Base-by-base conservation (phyloP, 1,140 invertebrate genomes). In the Anastrepha ludens region DNA sequence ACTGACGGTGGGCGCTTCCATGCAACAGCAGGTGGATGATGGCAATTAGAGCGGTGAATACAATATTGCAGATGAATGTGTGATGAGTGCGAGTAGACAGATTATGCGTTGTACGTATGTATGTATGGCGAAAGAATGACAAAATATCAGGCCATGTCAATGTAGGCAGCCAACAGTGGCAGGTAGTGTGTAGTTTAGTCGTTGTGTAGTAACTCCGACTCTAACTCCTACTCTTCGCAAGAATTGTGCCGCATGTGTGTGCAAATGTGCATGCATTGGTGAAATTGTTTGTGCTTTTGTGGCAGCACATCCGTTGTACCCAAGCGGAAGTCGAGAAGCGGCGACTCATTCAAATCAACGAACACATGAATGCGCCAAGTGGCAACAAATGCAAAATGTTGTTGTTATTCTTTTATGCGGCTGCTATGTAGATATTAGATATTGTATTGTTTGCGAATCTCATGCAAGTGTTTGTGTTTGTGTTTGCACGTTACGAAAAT, bases 1-100 rank as follows among this genome's bases (percentile, higher is more conserved):
- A 11, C 17, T 13, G 20, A 64, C 4, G n/a, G 17, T 20, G 62
- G 62, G n/a, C 20, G 20, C 20, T 67, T 41, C 20, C 11, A 67
- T 41, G 44, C 70, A 74, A 41, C 70, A 74, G 70, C 70, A 74
- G 70, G 70, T 74, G 70, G 47, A 74, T 74, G 70, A 74, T 74
- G 70, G 70, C 70, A 74, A 74, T 74, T 74, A 74, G 70, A 74
- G 70, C 13, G 70, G 70, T 74, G 44, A 29, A 41, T 47, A 74
- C 41, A 74, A 47, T 47, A 5, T n/a, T 15, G 70, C 41, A 47
- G 44, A 74, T 44, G 44, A 74, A 50, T 74, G 44, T 74, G 2
- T 15, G 70, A 74, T 47, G 70, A 74, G 44, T 15, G 29, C 41
- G 15, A 50, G 15, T 47, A 44, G 13, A 74, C 70, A 47, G 70